A percentile compares a stretch with the other conserved stretches of the same genome.
Evolutionary conservation across 2,797 vertebrate species (phyloP).

Genomic region (Lacerta viridis): DNA sequence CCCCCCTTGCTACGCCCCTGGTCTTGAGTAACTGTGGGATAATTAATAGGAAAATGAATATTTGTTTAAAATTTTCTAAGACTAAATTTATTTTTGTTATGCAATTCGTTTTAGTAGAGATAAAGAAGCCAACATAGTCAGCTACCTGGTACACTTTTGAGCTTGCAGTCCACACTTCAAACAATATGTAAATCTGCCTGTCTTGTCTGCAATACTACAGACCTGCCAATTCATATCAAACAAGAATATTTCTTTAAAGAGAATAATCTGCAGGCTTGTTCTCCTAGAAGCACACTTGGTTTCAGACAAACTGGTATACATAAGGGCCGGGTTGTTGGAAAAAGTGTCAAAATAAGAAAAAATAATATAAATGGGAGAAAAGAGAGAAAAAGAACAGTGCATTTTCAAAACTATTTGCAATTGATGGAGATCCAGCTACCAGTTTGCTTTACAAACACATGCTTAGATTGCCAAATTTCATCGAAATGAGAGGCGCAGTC

Average conservation of each 20-base stretch:
- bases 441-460: slow-evolving; percentile 70
- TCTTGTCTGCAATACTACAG: slow-evolving; percentile 32
- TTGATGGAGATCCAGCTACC: slow-evolving; percentile 60
- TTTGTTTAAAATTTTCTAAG: slow-evolving; percentile 8
- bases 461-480: slow-evolving; percentile 73
- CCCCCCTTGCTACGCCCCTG: no score
- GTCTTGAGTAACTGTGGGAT: not conserved
- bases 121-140: not conserved
- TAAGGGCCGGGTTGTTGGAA: not conserved
- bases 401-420: slow-evolving; percentile 66
- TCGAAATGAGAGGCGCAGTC: slow-evolving; percentile 71
- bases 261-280: slow-evolving; percentile 43
- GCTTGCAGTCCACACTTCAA: not conserved
- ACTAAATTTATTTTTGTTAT: not conserved
- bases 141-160: not conserved
- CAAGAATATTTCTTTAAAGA: slow-evolving; percentile 22
- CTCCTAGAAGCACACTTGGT: slow-evolving; percentile 6
- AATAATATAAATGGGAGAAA: slow-evolving; percentile 67
- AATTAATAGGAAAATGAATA: not conserved
- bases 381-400: slow-evolving; percentile 43
- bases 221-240: not conserved
- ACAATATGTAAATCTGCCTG: slow-evolving; percentile 2
- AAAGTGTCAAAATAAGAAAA: slow-evolving; percentile 46
- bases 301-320: slow-evolving; percentile 41
- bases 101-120: fast-evolving